A percentile compares a stretch with the other conserved stretches of the same genome.
Conservation (phyloP, 2,797 vertebrate genomes). For the Nyctalus aviator region DNA sequence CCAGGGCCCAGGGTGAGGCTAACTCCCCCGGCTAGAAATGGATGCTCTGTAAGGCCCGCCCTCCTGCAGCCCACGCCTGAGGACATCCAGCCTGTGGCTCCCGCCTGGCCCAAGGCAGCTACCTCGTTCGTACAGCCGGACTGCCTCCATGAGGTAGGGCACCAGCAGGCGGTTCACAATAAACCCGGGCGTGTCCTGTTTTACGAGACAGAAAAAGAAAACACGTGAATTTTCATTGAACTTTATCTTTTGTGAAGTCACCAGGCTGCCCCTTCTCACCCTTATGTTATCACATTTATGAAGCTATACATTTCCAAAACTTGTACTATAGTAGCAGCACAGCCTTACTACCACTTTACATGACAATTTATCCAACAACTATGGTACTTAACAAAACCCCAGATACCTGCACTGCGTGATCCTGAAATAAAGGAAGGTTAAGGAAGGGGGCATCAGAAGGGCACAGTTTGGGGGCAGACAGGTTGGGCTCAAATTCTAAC, state of each 20-base stretch:
- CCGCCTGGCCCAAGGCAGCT: neutral
- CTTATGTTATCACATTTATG: neutral
- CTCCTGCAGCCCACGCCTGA: neutral
- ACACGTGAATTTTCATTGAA: constrained; percentile 49
- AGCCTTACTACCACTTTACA: neutral
- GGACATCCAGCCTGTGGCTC: neutral
- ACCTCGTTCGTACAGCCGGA: constrained; percentile 96
- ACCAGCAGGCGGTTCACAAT: constrained; percentile 97
- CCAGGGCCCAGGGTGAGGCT: neutral
- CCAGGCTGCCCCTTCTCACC: neutral
- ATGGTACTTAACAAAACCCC: neutral
- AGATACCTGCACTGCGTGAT: neutral
- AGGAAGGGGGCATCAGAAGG: neutral
- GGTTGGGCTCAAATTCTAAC: neutral
- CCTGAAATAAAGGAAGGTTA: neutral
- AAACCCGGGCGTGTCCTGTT: constrained; percentile 97
- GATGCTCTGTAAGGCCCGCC: neutral
- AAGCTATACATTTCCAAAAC: neutral
- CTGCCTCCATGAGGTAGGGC: constrained; percentile 94
- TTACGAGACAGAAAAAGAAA: neutral
- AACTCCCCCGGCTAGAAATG: neutral
- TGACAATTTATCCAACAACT: neutral
- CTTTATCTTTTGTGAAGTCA: neutral
- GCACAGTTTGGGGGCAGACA: neutral
- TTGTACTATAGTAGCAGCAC: neutral